Evolutionary conservation across 1,140 invertebrate species (phyloP).

Genomic region (Antheraea pernyi): DNA sequence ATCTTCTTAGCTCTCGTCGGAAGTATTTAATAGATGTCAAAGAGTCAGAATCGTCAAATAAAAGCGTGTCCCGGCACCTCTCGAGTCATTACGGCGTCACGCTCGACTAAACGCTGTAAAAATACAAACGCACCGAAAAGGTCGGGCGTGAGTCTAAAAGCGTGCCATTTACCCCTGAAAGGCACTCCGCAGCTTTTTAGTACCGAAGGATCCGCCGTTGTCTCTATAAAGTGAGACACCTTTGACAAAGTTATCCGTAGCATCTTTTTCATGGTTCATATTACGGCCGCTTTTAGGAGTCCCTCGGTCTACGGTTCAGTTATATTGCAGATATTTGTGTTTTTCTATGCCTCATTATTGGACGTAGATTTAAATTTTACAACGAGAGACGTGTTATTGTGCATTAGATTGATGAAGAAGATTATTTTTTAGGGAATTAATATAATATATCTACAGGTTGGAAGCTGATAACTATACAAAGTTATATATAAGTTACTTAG

Average conservation of each 20-base stretch:
- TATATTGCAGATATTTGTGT: neutral
- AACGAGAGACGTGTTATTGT: no score
- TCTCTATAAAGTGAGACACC: constrained; percentile 38
- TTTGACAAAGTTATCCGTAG: constrained; percentile 18
- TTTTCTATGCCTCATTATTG: no score
- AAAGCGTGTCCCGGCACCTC: neutral
- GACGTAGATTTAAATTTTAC: no score
- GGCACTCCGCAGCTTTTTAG: constrained; percentile 28
- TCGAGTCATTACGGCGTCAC: neutral
- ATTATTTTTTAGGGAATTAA: no score
- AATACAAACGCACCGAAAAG: constrained; percentile 10
- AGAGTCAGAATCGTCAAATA: neutral
- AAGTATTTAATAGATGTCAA: constrained; percentile 18
- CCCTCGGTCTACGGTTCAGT: neutral
- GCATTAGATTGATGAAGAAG: no score
- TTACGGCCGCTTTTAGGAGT: neutral
- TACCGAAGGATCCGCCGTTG: constrained; percentile 31
- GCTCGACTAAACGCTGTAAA: constrained; percentile 11
- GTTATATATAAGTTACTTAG: no score
- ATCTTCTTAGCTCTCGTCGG: neutral
- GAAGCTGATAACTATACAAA: no score
- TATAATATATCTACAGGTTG: no score
- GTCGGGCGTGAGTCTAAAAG: constrained; percentile 6
- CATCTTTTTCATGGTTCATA: constrained; percentile 29
- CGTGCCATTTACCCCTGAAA: constrained; percentile 32